Evolutionary conservation across 2,888 invertebrate genomes (phyloP), one percentile per base, ranked within the genome.

Genomic region (Trachelus troglodyta): DNA sequence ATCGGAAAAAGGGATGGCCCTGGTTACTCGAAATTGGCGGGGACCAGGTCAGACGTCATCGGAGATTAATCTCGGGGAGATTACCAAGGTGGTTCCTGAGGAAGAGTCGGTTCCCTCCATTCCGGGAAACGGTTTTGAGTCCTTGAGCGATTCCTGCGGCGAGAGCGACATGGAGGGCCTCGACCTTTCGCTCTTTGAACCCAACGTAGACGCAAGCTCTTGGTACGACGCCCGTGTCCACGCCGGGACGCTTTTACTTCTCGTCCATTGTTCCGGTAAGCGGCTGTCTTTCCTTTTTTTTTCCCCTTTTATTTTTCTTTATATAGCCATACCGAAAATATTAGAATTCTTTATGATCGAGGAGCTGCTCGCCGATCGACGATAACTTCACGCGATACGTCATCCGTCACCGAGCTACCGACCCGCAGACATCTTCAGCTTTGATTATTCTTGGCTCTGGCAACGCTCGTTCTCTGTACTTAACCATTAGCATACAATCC

Each of bases 111-210:
- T 71, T 71, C 15, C 83, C 74, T 74, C 80, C 80, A 79, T 80
- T 79, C 76, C 83, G 76, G 87, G 85, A 87, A 92, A 92, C 86
- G 93, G 93, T 85, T 94, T 94, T 85, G 94, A 94, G 85, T 94
- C 94, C 69, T 92, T 94, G 86, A 94, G 94, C 79, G 94, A 94
- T 83, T 94, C 94, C 78, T 94, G 94, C 87, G 94, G 94, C 89
- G 91, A 91, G 83, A 91, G 90, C 89, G 95, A 95, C 90, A 94
- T 95, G 94, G 95, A 95, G 84, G 94, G 95, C 81, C 92, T 95
- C 84, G 95, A 95, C 91, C 92, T 95, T 88, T 93, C 94, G 81
- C 91, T 95, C 84, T 95, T 95, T 90, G 95, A 95, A 89, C 94
- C 94, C 75, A 94, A 94, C 75, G 86, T 86, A 81, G 89, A 89